phyloP scores from a whole-genome alignment of 2,888 invertebrate genomes.

The Ichneumoninae sp. region DNA sequence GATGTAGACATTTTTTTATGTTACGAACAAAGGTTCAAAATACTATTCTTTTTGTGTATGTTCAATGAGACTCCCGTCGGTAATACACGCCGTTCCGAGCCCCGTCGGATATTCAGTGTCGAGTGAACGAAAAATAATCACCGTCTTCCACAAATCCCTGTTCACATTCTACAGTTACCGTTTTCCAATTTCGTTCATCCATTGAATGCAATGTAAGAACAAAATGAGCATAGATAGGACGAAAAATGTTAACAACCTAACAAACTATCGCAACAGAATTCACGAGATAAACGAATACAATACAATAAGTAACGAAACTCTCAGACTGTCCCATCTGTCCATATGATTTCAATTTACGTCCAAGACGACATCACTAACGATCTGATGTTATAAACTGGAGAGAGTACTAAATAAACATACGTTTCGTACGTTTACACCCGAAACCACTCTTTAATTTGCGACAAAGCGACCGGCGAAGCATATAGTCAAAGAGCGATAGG shows the following conservation, averaged over 20 bases:
- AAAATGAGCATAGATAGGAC: background rate
- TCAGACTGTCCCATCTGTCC: no score
- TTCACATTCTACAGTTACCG: conserved; percentile 42
- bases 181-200: conserved; percentile 48
- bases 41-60: conserved; percentile 15
- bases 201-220: conserved; percentile 43
- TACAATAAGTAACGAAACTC: no score
- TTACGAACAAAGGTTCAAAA: no score
- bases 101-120: conserved; percentile 46
- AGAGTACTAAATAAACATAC: conserved; percentile 1
- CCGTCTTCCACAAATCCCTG: conserved; percentile 32
- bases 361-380: background rate
- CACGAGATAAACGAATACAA: conserved; percentile 10
- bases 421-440: conserved; percentile 13
- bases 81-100: conserved; percentile 42
- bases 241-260: conserved; percentile 11
- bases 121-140: conserved; percentile 2
- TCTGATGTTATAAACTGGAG: background rate
- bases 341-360: background rate
- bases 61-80: conserved; percentile 53
- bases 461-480: background rate
- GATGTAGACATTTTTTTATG: no score
- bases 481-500: conserved; percentile 1
- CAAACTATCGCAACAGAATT: conserved; percentile 18
- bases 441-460: background rate